A percentile compares a stretch with the other conserved stretches of the same genome.
Evolutionary conservation across 2,113 vertebrate species (phyloP).

Genomic region (Oenanthe oenanthe): DNA sequence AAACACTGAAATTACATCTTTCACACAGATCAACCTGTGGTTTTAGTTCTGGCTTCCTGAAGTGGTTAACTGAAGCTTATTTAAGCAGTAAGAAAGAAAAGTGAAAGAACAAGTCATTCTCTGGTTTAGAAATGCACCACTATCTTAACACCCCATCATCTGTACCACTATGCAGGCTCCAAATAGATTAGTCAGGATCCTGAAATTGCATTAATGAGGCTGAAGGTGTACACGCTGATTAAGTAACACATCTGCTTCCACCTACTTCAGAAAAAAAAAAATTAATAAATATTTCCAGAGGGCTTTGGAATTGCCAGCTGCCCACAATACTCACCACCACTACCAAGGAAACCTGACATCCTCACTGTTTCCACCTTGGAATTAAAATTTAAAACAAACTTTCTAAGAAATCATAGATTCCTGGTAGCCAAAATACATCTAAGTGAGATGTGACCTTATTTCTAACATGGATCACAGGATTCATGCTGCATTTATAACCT

Average conservation of each 20-base stretch:
- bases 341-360: background rate
- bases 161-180: background rate
- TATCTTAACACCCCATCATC: background rate
- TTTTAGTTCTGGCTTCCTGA: background rate
- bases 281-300: background rate
- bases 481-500: background rate
- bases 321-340: accelerated
- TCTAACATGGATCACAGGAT: background rate
- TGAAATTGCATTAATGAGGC: background rate
- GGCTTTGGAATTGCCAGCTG: background rate
- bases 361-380: background rate
- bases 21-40: background rate
- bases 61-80: background rate
- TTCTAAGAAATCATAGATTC: background rate
- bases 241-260: constrained; percentile 4
- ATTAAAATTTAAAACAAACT: background rate
- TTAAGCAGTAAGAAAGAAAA: background rate
- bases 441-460: background rate
- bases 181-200: background rate
- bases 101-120: background rate
- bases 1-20: background rate
- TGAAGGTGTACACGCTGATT: background rate
- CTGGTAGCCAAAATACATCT: background rate
- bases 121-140: background rate
- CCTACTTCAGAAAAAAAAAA: background rate